Conservation (phyloP, 2,113 vertebrate genomes). For the Butastur rufipennis region DNA sequence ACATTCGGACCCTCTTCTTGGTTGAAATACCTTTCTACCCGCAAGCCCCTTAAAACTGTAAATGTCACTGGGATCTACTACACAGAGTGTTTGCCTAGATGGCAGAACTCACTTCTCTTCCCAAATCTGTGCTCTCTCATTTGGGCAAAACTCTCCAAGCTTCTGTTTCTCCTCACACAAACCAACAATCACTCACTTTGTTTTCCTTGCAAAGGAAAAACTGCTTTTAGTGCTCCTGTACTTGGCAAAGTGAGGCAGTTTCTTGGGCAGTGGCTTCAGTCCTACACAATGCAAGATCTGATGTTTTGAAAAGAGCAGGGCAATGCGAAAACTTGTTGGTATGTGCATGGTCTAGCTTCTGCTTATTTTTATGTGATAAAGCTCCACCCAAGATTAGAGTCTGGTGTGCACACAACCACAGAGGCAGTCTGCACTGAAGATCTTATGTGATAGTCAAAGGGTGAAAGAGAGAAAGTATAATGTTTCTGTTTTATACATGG, state of each 20-base stretch:
- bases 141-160: neutral
- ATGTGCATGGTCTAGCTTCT: neutral
- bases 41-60: neutral
- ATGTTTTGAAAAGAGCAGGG: neutral
- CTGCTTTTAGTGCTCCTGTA: neutral
- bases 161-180: neutral
- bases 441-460: neutral
- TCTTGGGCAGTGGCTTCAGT: neutral
- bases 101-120: neutral
- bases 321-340: neutral
- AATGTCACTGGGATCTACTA: neutral
- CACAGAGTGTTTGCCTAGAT: neutral
- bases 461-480: neutral
- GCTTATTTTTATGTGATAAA: conserved; percentile 8
- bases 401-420: neutral
- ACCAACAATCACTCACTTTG: neutral
- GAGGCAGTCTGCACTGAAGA: neutral
- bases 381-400: neutral
- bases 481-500: neutral
- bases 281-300: neutral
- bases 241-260: neutral
- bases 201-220: conserved; percentile 8
- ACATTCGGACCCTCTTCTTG: neutral
- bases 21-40: neutral
- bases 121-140: neutral